Percentiles rank a stretch among this genome's conserved stretches.
phyloP scores from a whole-genome alignment of 2,888 invertebrate species.

The Sphaerophoria taeniata region DNA sequence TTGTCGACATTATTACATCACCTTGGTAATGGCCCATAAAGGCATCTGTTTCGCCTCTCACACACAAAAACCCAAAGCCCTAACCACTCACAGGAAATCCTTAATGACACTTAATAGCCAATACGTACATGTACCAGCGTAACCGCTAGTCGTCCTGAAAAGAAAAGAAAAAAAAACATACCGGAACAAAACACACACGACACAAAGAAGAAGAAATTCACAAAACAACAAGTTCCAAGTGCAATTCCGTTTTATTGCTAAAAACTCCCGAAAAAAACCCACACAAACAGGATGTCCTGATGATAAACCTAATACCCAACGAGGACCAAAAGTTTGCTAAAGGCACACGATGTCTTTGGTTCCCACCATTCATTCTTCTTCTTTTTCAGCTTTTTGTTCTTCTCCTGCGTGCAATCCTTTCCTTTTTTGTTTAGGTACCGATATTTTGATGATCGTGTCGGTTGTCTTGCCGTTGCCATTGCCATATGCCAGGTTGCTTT shows the following conservation, averaged over 20 bases:
- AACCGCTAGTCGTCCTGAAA: conserved; percentile 3
- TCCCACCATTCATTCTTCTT: conserved; percentile 48
- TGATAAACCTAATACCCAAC: conserved; percentile 8
- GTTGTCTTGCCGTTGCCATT: conserved; percentile 48
- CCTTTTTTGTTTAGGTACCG: background rate
- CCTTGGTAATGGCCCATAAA: conserved; percentile 50
- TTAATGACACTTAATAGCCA: conserved; percentile 54
- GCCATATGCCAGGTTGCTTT: conserved; percentile 23
- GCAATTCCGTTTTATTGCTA: conserved; percentile 59
- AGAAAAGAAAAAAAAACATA: conserved; percentile 1
- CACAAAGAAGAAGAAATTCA: conserved; percentile 22
- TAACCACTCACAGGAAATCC: conserved; percentile 51
- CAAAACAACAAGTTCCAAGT: conserved; percentile 21
- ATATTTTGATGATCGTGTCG: conserved; percentile 46
- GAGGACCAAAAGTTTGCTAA: background rate
- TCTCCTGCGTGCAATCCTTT: conserved; percentile 57
- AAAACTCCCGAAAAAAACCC: conserved; percentile 46
- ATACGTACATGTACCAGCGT: conserved; percentile 10
- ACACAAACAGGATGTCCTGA: conserved; percentile 53
- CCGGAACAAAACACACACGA: conserved; percentile 38
- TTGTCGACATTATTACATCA: conserved; percentile 39
- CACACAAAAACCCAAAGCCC: conserved; percentile 23
- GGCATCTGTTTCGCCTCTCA: conserved; percentile 58
- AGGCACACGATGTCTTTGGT: conserved; percentile 33
- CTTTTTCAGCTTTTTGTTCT: conserved; percentile 5